A percentile compares a stretch with the other conserved stretches of the same genome.
phyloP scores from a whole-genome alignment of 2,888 invertebrate species.

The Brachyptera risi region DNA sequence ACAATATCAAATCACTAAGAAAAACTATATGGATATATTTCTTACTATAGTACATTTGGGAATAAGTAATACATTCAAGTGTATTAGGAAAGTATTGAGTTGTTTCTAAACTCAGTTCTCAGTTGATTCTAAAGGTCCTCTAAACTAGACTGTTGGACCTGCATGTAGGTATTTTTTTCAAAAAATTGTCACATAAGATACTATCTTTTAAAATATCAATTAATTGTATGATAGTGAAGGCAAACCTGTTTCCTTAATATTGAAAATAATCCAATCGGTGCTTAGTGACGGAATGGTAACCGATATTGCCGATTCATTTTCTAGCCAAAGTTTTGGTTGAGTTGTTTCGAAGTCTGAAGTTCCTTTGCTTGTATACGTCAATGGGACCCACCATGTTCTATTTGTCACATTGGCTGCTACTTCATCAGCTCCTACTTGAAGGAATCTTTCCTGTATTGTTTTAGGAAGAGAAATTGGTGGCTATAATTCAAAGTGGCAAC shows the following conservation, averaged over 20 bases:
- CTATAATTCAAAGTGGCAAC: too few relatives aligned
- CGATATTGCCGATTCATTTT: conserved; percentile 41
- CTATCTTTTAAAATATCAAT: neutral
- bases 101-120: too few relatives aligned
- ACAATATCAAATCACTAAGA: too few relatives aligned
- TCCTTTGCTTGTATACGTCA: conserved; percentile 46
- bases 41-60: too few relatives aligned
- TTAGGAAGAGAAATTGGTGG: too few relatives aligned
- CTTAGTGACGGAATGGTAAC: conserved; percentile 39
- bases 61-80: too few relatives aligned
- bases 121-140: too few relatives aligned
- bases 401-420: conserved; percentile 35
- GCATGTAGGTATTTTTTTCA: too few relatives aligned
- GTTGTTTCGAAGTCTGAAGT: conserved; percentile 43
- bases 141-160: too few relatives aligned
- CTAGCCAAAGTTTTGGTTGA: conserved; percentile 50
- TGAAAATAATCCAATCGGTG: conserved; percentile 60
- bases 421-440: conserved; percentile 33
- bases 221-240: neutral
- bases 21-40: too few relatives aligned
- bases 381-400: conserved; percentile 49
- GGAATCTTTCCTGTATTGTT: conserved; percentile 37
- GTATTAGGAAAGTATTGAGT: too few relatives aligned
- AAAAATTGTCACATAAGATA: neutral
- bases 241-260: conserved; percentile 59